Base-by-base conservation (phyloP, 2,797 vertebrate species). In the Taeniopygia guttata region DNA sequence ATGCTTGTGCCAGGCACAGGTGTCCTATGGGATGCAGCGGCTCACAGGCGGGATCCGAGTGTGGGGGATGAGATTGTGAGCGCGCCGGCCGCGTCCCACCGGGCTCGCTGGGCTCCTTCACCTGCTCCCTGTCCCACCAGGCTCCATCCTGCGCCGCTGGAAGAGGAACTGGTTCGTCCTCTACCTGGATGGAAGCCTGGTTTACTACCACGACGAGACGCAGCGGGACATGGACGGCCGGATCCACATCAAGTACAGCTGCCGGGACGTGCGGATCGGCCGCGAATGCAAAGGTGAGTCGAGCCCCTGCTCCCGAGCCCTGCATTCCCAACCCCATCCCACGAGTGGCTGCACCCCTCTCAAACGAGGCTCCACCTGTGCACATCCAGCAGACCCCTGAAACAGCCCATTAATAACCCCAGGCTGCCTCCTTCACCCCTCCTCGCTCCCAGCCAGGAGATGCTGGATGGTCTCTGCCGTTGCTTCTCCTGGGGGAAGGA, bases 81-180 rank as follows among this genome's bases (percentile, higher is more conserved):
- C 0, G 0, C 0, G 0, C 3, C 2, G 29, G 46, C 5, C 0
- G 1, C 0, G 18, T 12, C 74, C 64, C 21, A 1, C 15, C 0
- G 3, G 5, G 11, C 13, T 58, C 0, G 0, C 23, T 1, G 26
- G 10, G 6, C 0, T 45, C 66, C 42, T 60, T 23, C 77, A 19
- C 20, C 69, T 11, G 32, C 43, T 73, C 73, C 45, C 81, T 26
- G 25, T 11, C 75, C n/a, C 3, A 0, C 3, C 96, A 99, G 99
- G 98, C 60, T 99, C 99, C 15, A 96, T 99, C 86, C 96, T 99
- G 30, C 98, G 98, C 69, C 98, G 99, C 92, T 99, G 99, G 99
- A 99, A 99, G 97, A 96, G 98, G 42, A 99, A 99, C 96, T 99
- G 99, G 99, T 99, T 99, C 4, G 99, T 99, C 70, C 97, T 99